Base-by-base conservation (phyloP, 1,140 invertebrate genomes). In the Proctacanthus coquilletti region DNA sequence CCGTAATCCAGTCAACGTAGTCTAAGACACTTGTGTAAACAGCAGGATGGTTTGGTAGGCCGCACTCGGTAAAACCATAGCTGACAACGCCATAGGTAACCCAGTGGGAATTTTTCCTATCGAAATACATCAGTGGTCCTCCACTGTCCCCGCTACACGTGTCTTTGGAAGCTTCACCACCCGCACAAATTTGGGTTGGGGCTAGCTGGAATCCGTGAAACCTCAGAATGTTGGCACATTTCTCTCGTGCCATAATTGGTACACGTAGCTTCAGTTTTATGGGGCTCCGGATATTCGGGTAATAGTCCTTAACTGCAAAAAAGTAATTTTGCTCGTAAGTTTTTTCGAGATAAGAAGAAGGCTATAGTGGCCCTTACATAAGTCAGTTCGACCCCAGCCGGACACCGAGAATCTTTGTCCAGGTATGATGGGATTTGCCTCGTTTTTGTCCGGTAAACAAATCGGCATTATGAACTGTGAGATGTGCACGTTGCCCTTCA, bases 341-440 rank as follows among this genome's bases (percentile, higher is more conserved):
- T 6, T 25, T 25, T 25, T 25, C 6, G 6, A 4, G 3, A 17
- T 34, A 4, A 34, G 18, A 5, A 34, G 14, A n/a, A 3, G 32
- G 18, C 30, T 21, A 11, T 5, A 39, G 5, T 10, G 9, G 6
- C 4, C 5, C 55, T 52, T 29, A 58, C 55, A 58, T 15, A 58
- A 43, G 60, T 82, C 77, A 8, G 79, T 81, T 54, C 71, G 74
- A 6, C 85, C 85, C 85, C 85, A 89, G 10, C 85, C 84, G 6
- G 81, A 81, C 0, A 82, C 78, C 35, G 71, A 72, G 20, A 84
- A 66, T 38, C 63, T 70, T 31, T 62, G 50, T 0, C 64, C 64
- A 5, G 45, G 44, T 2, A 68, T 50, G 20, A 69, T 68, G 0
- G 52, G 50, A 10, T 45, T 68, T 2, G 53, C 51, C 2, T 48